Evolutionary conservation across 2,888 invertebrate genomes (phyloP).

Genomic region (Stenodema calcarata): DNA sequence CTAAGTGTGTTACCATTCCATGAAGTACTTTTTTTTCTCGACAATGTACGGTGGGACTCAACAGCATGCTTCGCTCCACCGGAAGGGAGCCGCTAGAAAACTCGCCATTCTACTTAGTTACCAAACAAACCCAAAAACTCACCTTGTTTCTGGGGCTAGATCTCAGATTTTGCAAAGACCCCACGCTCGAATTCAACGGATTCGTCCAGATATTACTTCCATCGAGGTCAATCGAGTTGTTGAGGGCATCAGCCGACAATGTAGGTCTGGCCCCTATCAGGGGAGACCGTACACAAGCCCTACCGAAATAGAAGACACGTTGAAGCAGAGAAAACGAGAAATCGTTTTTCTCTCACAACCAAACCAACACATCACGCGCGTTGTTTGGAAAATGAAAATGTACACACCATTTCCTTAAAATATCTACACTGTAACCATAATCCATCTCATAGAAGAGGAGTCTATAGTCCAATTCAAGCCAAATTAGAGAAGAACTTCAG

Average conservation of each 20-base stretch:
- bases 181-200: conserved; percentile 62
- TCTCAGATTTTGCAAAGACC: conserved; percentile 54
- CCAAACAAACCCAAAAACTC: background rate
- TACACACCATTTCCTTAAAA: background rate
- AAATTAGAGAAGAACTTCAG: too few relatives aligned
- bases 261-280: conserved; percentile 79
- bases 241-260: conserved; percentile 68
- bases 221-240: conserved; percentile 60
- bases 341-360: background rate
- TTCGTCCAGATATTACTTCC: conserved; percentile 76
- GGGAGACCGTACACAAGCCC: conserved; percentile 82
- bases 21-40: too few relatives aligned
- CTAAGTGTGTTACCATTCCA: too few relatives aligned
- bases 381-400: background rate
- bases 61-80: background rate
- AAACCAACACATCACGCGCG: background rate
- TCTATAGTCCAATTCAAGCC: too few relatives aligned
- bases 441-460: too few relatives aligned
- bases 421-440: background rate
- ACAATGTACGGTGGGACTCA: too few relatives aligned
- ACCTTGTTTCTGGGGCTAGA: conserved; percentile 1
- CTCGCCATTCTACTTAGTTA: background rate
- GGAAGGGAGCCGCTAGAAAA: background rate
- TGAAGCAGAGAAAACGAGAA: background rate
- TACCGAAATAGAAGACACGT: conserved; percentile 60